Evolutionary conservation across 2,797 vertebrate species (phyloP), one percentile per base, ranked within the genome.

Genomic region (Myotis myotis): DNA sequence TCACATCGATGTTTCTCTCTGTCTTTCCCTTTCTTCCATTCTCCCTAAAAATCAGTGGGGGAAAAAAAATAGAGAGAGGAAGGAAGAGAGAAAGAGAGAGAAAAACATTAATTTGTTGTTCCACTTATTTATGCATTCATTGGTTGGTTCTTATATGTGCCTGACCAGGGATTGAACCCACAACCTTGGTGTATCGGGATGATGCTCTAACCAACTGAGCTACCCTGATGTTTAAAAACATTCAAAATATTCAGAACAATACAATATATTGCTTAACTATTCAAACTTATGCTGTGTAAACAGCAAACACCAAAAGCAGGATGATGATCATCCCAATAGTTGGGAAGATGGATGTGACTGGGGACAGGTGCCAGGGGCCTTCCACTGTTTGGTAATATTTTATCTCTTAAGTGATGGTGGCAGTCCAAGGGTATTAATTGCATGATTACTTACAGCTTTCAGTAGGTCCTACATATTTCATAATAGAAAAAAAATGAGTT

Each of bases 391-490:
- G 64, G 15, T 51, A 49, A 41, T 64, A 16, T n/a, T 66, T 94
- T 41, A 9, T 72, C 80, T 79, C 89, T 75, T 57, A 33, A 66
- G 41, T 66, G 53, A 62, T 64, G 79, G 10, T 75, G 88, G 66
- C 62, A 55, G 25, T 36, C 20, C 15, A 25, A 44, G 33, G 47
- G 12, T 33, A 57, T 79, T 83, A 23, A 62, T 68, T 86, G 87
- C 71, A 80, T 36, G 80, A 36, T 55, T 68, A 83, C 68, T 87
- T 68, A 38, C 33, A 68, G 2, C 23, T 53, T 91, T 90, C 49
- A 41, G 51, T 72, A 33, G 7, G 15, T 36, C 55, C 66, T 92
- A 53, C 89, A 57, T 68, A 90, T 87, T 68, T 87, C 44, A 88
- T 44, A 68, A 81, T 20, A 91, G 60, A n/a, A 55, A 87, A 53